A percentile compares a stretch with the other conserved stretches of the same genome.
These are phyloP conservation scores for Drosophila paramelanica DNA, from an alignment of 2,888 invertebrate genomes.

Conservation along the genomic window DNA sequence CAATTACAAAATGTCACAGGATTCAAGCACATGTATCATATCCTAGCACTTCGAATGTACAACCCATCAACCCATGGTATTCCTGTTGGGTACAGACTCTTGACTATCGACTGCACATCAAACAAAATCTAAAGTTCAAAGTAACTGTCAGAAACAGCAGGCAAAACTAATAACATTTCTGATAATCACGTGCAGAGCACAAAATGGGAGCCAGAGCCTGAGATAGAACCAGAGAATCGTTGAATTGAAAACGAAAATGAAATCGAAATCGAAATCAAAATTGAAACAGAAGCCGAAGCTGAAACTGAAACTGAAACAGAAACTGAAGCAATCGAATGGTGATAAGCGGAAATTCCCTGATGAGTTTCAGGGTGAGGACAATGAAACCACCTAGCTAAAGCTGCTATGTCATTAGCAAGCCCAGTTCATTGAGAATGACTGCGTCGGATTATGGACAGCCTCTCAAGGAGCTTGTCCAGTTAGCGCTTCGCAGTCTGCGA, in stretches of 20 bases:
- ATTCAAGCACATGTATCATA: constrained; percentile 1
- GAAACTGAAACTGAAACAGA: constrained; percentile 32
- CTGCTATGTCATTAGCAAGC: constrained; percentile 45
- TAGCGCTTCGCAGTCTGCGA: not conserved
- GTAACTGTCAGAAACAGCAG: constrained; percentile 66
- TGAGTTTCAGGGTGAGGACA: constrained; percentile 29
- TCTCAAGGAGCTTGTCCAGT: constrained; percentile 32
- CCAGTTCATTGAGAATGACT: constrained; percentile 45
- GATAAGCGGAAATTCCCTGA: constrained; percentile 56
- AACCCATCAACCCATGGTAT: constrained; percentile 10
- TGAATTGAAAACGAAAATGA: constrained; percentile 54
- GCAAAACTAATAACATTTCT: constrained; percentile 68
- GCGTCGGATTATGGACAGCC: constrained; percentile 33
- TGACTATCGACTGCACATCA: constrained; percentile 32
- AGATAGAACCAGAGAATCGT: constrained; percentile 37
- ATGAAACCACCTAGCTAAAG: constrained; percentile 19
- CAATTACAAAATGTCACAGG: constrained; percentile 46
- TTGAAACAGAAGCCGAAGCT: constrained; percentile 19
- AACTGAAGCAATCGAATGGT: constrained; percentile 38
- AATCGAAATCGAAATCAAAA: constrained; percentile 47
- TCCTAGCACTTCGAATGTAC: constrained; percentile 16
- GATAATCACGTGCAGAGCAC: constrained; percentile 57
- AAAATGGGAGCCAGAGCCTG: constrained; percentile 1
- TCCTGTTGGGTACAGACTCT: constrained; percentile 9
- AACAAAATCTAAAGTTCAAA: constrained; percentile 49